Evolutionary conservation across 1,140 invertebrate species (phyloP), one percentile per base, ranked within the genome.

Genomic region (Bathynomus jamesi): DNA sequence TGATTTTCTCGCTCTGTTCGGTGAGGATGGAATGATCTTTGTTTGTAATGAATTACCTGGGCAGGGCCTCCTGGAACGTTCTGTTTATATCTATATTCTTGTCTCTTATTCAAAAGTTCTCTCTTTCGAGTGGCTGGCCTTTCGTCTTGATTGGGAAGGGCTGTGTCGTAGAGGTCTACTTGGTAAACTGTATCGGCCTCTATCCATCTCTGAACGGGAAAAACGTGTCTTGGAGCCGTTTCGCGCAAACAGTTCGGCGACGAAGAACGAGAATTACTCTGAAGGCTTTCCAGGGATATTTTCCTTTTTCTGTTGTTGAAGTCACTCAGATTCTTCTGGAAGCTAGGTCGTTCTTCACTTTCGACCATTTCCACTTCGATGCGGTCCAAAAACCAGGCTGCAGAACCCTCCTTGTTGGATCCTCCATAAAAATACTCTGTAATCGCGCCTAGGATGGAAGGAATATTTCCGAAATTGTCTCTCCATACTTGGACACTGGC

Each of bases 331-430:
- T 53, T 53, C 46, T 21, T 53, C 21, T 13, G 13, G 13, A 1
- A 53, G 13, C 46, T 53, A 17, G 46, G 46, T 53, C 13, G 46
- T 53, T 53, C 46, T 53, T 53, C 21, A 17, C 46, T 17, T 53
- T 53, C 46, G 17, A 67, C 60, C 46, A 78, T 61, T 65, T 78
- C 78, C 21, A 80, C 72, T 27, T 62, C 61, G 21, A 62, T 21
- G 7, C 61, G 61, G 24, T 62, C 61, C 21, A 62, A 27, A 27
- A 21, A 62, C 61, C 61, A 62, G 25, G 5, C 61, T 7, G 61
- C 61, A n/a, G 66, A 69, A 4, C 5, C 8, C 7, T n/a, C 25
- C 21, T 62, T 62, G 8, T 21, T 27, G 7, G 8, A 8, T 7
- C 25, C 17, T 21, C 61, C 61, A 29, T 65, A 68, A 8, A 62